phyloP scores from a whole-genome alignment of 2,888 invertebrate genomes.

The Girardia tigrina region DNA sequence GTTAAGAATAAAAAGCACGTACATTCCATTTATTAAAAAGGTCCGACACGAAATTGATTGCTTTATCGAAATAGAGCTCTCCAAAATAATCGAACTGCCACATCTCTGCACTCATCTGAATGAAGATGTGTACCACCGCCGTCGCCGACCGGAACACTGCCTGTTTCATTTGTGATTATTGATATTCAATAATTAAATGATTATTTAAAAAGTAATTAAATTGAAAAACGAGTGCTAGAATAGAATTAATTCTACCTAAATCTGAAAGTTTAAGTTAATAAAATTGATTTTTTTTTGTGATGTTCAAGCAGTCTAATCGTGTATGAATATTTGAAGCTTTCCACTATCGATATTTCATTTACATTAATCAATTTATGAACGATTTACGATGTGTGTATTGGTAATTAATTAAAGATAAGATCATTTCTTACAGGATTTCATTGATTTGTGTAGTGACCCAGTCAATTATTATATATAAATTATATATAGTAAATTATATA shows the following conservation, averaged over 20 bases:
- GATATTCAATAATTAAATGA: neutral
- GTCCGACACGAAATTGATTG: constrained; percentile 85
- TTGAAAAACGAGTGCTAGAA: neutral
- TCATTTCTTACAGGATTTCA: too few species aligned
- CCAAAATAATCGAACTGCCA: constrained; percentile 99
- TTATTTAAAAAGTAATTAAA: neutral
- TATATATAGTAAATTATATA: too few species aligned
- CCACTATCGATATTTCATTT: too few species aligned
- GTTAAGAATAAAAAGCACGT: constrained; percentile 38
- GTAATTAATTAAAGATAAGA: too few species aligned
- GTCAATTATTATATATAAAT: too few species aligned
- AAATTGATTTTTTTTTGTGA: too few species aligned
- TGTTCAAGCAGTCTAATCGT: too few species aligned
- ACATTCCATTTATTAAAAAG: constrained; percentile 91
- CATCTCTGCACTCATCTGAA: constrained; percentile 97
- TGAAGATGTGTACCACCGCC: constrained; percentile 85
- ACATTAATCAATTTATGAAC: too few species aligned
- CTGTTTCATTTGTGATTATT: constrained; percentile 43
- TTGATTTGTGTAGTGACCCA: too few species aligned
- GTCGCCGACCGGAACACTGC: constrained; percentile 89
- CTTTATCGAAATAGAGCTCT: constrained; percentile 86
- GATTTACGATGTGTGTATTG: too few species aligned
- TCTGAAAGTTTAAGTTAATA: too few species aligned
- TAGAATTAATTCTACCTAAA: neutral
- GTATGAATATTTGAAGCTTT: too few species aligned